Percentiles rank a stretch among this genome's conserved stretches.
These are phyloP conservation scores for Sprattus sprattus DNA, from an alignment of 2,113 vertebrate species.

Conservation along the genomic window DNA sequence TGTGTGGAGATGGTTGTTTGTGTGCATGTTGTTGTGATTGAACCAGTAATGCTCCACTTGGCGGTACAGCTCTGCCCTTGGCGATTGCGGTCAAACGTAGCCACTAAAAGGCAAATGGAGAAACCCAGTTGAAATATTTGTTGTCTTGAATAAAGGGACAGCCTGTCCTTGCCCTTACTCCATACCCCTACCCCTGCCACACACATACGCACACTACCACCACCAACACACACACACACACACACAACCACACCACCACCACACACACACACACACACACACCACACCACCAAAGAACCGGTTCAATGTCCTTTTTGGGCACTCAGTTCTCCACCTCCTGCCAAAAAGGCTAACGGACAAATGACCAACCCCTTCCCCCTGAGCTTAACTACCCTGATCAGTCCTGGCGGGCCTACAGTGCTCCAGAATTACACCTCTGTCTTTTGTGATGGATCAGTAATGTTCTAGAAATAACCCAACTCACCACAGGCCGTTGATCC, in stretches of 20 bases:
- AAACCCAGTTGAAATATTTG: neutral
- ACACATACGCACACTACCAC: slow-evolving; percentile 24
- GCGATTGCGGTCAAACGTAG: neutral
- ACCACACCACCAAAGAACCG: neutral
- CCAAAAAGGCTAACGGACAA: neutral
- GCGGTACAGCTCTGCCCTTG: neutral
- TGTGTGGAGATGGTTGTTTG: neutral
- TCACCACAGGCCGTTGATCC: neutral
- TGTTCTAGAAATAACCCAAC: neutral
- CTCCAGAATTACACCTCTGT: neutral
- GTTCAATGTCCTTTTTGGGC: slow-evolving; percentile 1
- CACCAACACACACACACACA: slow-evolving; percentile 30
- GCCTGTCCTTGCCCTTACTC: neutral
- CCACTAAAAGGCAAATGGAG: neutral
- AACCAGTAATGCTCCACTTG: neutral
- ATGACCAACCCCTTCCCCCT: neutral
- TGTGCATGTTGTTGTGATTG: neutral
- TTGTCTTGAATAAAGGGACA: neutral
- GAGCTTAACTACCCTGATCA: neutral
- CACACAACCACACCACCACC: neutral
- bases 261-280: slow-evolving; percentile 29
- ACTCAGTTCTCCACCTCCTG: neutral
- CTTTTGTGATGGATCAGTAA: neutral
- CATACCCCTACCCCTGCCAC: neutral
- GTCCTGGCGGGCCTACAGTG: neutral